Conservation (phyloP, 2,888 invertebrate genomes). For the Ischnura elegans region DNA sequence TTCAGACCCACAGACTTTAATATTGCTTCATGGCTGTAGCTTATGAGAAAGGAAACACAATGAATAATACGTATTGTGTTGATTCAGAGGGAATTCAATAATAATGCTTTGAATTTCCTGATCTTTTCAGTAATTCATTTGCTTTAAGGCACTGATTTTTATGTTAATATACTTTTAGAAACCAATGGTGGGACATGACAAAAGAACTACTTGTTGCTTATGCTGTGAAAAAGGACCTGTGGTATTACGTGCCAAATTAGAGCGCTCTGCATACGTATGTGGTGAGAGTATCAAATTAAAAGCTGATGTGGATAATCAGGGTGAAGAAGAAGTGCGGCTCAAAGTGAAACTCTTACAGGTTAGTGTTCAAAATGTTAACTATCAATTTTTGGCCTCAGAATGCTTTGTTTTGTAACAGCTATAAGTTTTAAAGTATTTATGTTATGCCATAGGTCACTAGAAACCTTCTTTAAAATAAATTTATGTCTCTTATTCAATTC, state of each 20-base stretch:
- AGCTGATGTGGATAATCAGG: slow-evolving; percentile 86
- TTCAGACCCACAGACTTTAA: no score
- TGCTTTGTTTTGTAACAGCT: neutral
- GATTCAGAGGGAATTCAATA: no score
- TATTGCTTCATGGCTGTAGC: no score
- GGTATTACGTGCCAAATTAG: slow-evolving; percentile 83
- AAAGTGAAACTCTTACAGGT: slow-evolving; percentile 82
- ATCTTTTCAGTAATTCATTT: no score
- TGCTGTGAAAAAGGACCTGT: slow-evolving; percentile 87
- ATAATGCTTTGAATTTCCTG: neutral
- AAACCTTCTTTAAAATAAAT: neutral
- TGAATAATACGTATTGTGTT: no score
- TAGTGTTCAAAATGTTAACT: slow-evolving; percentile 64
- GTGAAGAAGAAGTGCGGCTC: slow-evolving; percentile 81
- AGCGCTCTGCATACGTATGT: slow-evolving; percentile 87
- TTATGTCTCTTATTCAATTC: neutral
- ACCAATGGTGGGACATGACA: slow-evolving; percentile 83
- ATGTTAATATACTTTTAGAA: no score
- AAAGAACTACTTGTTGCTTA: slow-evolving; percentile 84
- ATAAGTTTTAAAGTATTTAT: neutral
- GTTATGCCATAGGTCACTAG: neutral
- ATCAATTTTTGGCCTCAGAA: no score
- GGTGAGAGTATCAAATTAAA: slow-evolving; percentile 85
- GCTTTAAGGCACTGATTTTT: slow-evolving; percentile 70
- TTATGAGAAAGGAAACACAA: no score